These are phyloP conservation scores for Eurystomus gularis DNA, from an alignment of 2,113 vertebrate species.

Conservation along the genomic window DNA sequence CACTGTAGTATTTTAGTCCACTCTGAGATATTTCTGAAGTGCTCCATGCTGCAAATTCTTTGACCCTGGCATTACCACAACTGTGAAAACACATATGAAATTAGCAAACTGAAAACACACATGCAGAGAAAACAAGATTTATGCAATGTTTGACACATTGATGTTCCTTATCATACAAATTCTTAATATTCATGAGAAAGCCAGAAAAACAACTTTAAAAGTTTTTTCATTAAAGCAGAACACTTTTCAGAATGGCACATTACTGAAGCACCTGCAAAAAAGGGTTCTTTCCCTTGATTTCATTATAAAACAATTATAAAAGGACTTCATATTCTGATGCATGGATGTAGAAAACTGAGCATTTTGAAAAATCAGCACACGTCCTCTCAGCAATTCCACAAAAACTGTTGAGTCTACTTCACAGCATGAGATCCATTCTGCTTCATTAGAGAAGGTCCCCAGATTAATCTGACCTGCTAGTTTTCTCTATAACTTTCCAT, in stretches of 20 bases:
- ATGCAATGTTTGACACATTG: neutral
- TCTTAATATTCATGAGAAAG: neutral
- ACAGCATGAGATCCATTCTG: neutral
- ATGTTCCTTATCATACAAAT: neutral
- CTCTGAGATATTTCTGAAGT: constrained; percentile 69
- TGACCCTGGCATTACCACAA: neutral
- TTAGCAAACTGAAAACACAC: neutral
- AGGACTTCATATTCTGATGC: neutral
- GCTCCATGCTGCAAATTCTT: constrained; percentile 73
- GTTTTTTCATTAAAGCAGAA: neutral
- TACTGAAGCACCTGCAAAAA: neutral
- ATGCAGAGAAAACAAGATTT: neutral
- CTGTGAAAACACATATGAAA: constrained; percentile 32
- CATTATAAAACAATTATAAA: neutral
- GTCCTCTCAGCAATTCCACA: neutral
- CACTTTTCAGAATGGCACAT: neutral
- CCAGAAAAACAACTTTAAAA: neutral
- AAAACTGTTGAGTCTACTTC: neutral
- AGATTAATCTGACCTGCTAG: neutral
- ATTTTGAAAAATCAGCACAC: neutral
- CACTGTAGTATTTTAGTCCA: constrained; percentile 71
- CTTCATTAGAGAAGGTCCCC: neutral
- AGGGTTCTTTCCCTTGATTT: neutral
- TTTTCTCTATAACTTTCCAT: neutral
- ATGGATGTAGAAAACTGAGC: neutral